Conservation (phyloP, 2,113 vertebrate species). For the Meleagris gallopavo region DNA sequence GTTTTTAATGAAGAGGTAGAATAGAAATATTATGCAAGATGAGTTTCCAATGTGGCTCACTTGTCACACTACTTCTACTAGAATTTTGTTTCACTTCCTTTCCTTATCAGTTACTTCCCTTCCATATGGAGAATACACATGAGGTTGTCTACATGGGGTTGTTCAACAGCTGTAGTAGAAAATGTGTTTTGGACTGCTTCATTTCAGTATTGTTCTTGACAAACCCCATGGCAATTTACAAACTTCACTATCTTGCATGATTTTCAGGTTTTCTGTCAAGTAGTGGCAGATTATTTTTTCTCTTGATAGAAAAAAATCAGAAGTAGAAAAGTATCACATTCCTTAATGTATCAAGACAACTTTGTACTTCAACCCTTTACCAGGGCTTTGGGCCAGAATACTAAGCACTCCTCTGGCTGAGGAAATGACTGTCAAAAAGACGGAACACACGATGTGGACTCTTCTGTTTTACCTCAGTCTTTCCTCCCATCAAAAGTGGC, state of each 20-base stretch:
- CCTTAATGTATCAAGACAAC: not conserved
- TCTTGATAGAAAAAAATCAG: not conserved
- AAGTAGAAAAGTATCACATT: not conserved
- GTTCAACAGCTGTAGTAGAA: not conserved
- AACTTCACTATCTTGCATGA: not conserved
- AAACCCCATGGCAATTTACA: fast-evolving
- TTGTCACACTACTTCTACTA: not conserved
- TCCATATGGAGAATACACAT: not conserved
- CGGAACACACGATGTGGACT: not conserved
- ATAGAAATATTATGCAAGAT: not conserved
- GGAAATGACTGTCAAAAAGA: not conserved
- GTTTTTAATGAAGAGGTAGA: not conserved
- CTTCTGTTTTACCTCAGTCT: not conserved
- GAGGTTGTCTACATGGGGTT: not conserved
- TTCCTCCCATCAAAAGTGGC: not conserved
- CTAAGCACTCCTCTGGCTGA: not conserved
- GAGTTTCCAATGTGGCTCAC: not conserved
- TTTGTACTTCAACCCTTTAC: not conserved
- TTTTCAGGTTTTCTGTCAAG: not conserved
- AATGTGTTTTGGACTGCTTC: fast-evolving
- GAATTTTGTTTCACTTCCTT: not conserved
- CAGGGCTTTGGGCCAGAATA: not conserved
- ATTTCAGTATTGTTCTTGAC: not conserved
- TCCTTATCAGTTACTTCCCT: not conserved
- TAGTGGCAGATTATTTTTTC: not conserved